Base-by-base conservation (phyloP, 2,113 vertebrate species). In the Corydoras sp. region DNA sequence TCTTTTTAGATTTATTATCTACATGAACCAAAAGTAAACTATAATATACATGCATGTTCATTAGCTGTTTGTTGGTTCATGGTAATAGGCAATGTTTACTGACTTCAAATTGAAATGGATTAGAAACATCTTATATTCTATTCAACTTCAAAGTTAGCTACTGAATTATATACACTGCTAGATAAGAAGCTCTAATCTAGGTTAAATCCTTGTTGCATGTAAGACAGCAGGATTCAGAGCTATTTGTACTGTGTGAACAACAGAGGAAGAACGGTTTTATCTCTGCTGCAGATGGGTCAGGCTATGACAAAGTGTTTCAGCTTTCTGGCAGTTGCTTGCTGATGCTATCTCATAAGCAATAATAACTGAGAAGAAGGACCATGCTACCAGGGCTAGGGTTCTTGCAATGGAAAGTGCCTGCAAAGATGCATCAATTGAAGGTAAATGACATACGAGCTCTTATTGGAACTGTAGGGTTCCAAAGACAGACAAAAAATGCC, bases 261-360 rank as follows among this genome's bases (percentile, higher is more conserved):
- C 67, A 59, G 18, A 24, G 24, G 65, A 60, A 58, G 72, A 24
- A 24, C 13, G 10, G 0, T 63, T 61, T 76, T 70, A 70, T 71
- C 68, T 70, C 62, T 43, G 30, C 50, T 12, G 18, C 56, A 71
- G 68, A 56, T 14, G 53, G 56, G 13, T 63, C 53, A 13, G 14
- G 62, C 24, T 76, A 66, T 76, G 74, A 71, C 68, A 61, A 70
- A 75, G 68, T 65, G 68, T 76, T 71, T 66, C 49, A 71, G 68
- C 50, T 55, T 62, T 48, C 63, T 1, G 3, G 49, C 49, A n/a
- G 43, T 31, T 65, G 61, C 58, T 48, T 55, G 18, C 68, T 54
- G 68, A 71, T 76, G 62, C 74, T 76, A 76, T 71, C 68, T 31
- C 58, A 55, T 49, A 71, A 61, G 55, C 60, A 62, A 76, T 71